Conservation (phyloP, 2,888 invertebrate species). For the Homarus gammarus region DNA sequence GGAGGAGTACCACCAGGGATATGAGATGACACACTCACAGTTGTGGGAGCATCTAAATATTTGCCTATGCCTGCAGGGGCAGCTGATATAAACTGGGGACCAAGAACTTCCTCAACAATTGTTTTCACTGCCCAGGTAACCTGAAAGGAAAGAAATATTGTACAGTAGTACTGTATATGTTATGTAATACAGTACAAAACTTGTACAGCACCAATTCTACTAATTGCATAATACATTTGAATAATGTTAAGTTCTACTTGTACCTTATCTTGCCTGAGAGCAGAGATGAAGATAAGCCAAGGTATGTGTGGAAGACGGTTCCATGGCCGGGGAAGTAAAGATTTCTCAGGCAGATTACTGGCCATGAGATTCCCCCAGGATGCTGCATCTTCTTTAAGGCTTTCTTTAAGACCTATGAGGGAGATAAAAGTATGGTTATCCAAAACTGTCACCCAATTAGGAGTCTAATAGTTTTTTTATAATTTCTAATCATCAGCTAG, state of each 20-base stretch:
- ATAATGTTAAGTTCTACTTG: not conserved
- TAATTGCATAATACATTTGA: not conserved
- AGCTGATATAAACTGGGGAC: conserved; percentile 32
- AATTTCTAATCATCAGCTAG: too few species aligned
- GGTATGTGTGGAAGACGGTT: conserved; percentile 29
- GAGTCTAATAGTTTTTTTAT: too few species aligned
- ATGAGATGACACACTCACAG: not conserved
- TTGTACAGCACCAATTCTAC: too few species aligned
- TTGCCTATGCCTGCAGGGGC: conserved; percentile 36
- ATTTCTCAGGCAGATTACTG: conserved; percentile 35
- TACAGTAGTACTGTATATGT: not conserved
- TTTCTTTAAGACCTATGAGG: conserved; percentile 40
- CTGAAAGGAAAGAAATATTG: not conserved
- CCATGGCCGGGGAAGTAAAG: conserved; percentile 43
- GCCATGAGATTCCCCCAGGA: conserved; percentile 32
- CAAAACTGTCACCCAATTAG: too few species aligned
- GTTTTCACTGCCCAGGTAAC: conserved; percentile 54
- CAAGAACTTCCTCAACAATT: conserved; percentile 61
- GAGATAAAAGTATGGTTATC: too few species aligned
- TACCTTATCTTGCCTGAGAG: conserved; percentile 63
- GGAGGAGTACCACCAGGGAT: conserved; percentile 6
- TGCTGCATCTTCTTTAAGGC: conserved; percentile 12
- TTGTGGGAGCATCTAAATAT: conserved; percentile 30
- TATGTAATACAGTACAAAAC: not conserved
- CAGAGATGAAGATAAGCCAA: conserved; percentile 52